Percentiles rank a stretch among this genome's conserved stretches.
These are phyloP conservation scores for Emesis russula DNA, from an alignment of 2,888 invertebrate genomes.

Conservation along the genomic window DNA sequence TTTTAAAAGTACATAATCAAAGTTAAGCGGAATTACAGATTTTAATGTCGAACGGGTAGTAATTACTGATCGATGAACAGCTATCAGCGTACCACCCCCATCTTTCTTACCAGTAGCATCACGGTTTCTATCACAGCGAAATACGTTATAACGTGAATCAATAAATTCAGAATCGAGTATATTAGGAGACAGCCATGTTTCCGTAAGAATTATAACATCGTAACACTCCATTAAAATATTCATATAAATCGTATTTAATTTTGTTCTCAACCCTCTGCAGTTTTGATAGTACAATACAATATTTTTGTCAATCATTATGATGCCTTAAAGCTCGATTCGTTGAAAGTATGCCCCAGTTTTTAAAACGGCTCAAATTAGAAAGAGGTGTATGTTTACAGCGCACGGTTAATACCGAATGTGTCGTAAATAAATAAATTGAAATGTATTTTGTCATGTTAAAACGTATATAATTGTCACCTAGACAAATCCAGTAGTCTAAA, in stretches of 20 bases:
- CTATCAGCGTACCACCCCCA: not conserved
- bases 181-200: not conserved
- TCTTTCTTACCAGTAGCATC: not conserved
- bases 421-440: no score
- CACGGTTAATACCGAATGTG: not conserved
- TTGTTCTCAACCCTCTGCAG: slow-evolving; percentile 20
- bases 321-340: not conserved
- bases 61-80: not conserved
- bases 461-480: no score
- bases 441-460: no score
- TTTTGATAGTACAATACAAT: slow-evolving; percentile 44
- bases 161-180: not conserved
- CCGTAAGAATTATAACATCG: slow-evolving; percentile 6
- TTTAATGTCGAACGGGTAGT: no score
- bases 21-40: no score
- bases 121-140: not conserved
- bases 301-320: not conserved
- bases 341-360: not conserved
- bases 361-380: not conserved
- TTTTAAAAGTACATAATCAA: not conserved
- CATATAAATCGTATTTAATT: slow-evolving; percentile 1
- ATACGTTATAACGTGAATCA: not conserved
- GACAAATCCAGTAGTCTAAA: no score
- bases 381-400: not conserved
- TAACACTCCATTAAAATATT: not conserved